These are phyloP conservation scores for Steinernema khuongi DNA, from an alignment of 1,140 invertebrate species.

Conservation along the genomic window DNA sequence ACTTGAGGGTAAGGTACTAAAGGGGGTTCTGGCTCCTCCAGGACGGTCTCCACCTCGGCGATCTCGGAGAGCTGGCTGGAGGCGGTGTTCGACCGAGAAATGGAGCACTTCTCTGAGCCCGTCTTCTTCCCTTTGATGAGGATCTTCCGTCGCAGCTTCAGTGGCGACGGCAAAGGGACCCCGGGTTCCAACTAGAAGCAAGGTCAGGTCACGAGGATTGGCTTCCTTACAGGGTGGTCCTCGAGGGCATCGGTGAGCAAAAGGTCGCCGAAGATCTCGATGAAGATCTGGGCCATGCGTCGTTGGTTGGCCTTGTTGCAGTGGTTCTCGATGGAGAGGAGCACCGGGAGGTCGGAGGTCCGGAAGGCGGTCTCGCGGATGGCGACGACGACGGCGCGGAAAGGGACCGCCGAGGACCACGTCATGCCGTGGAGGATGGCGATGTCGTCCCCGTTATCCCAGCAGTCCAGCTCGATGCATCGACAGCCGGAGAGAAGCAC, in stretches of 20 bases:
- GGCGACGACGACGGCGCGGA: slow-evolving; percentile 82
- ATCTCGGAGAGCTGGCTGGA: background rate
- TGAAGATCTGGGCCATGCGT: slow-evolving; percentile 91
- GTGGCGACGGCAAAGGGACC: slow-evolving; percentile 72
- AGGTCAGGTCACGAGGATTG: background rate
- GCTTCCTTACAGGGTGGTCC: slow-evolving; percentile 74
- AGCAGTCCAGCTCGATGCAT: slow-evolving; percentile 95
- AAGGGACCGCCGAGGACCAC: background rate
- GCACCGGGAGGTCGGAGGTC: slow-evolving; percentile 94
- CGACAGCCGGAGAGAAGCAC: slow-evolving; percentile 81
- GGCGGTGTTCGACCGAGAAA: background rate
- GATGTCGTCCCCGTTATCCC: slow-evolving; percentile 88
- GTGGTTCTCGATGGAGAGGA: slow-evolving; percentile 96
- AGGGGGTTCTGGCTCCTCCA: background rate
- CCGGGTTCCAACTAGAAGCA: slow-evolving; percentile 64
- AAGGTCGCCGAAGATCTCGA: slow-evolving; percentile 82
- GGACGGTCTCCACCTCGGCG: background rate
- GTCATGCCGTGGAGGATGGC: slow-evolving; percentile 66
- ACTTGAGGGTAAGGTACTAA: background rate
- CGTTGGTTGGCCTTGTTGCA: slow-evolving; percentile 70
- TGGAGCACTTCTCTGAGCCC: background rate
- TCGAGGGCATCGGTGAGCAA: slow-evolving; percentile 80
- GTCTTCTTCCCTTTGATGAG: slow-evolving; percentile 91
- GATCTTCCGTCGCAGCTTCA: slow-evolving; percentile 81
- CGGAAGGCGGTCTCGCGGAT: slow-evolving; percentile 93